Base-by-base conservation (phyloP, 1,140 invertebrate genomes). In the Mactra quadrangularis region DNA sequence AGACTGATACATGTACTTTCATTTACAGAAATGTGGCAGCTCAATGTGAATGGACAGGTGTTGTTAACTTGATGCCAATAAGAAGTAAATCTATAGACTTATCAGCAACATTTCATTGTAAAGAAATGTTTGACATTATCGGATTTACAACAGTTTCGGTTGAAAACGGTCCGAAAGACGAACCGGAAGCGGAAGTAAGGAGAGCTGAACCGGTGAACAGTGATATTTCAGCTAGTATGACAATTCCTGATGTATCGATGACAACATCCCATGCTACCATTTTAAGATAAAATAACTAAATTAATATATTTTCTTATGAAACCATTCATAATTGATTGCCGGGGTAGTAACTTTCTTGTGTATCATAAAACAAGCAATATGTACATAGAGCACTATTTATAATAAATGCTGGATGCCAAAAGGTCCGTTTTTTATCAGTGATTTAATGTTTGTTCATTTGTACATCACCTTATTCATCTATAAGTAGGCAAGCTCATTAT, bases 31-130 rank as follows among this genome's bases (percentile, higher is more conserved):
- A 81, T 50, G 62, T 81, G 13, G 52, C 77, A 2, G 64, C 77
- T 15, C 64, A 70, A n/a, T 81, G 77, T 33, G 77, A 81, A 60
- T 81, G 77, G 77, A 81, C 77, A 27, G 77, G 77, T 41, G 25
- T 81, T n/a, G 66, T 81, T 1, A 81, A 81, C 35, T 22, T 81
- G 7, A 55, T 81, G 53, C 77, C 77, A 50, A 38, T 81, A 1
- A 52, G 47, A 29, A 50, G 60, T 31, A 70, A 81, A 45, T 31
- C 22, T 11, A 15, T 81, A 22, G 77, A 57, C 17, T 45, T 81
- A 45, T 81, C 60, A 15, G 77, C 45, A 9, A 81, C 77, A 45
- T 81, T 81, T 50, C 77, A 81, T 31, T 71, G 77, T n/a, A 55
- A 52, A 29, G 45, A 81, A 57, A 70, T 81, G 64, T 70, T 71